Base-by-base conservation (phyloP, 2,113 vertebrate species). In the Alethe diademata region DNA sequence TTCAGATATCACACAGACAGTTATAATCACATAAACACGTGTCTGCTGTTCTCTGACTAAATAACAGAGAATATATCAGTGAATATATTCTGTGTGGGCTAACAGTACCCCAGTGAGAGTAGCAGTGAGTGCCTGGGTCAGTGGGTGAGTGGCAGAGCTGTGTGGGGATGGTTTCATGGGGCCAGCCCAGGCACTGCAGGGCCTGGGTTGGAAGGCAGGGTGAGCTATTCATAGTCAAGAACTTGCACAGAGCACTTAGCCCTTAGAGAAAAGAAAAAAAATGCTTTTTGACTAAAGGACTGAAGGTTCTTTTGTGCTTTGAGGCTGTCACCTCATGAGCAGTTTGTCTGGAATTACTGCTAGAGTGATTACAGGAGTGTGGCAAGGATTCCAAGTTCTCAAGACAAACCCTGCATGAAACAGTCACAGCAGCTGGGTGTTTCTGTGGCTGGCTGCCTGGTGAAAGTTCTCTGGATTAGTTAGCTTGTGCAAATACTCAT, bases 341-440 rank as follows among this genome's bases (percentile, higher is more conserved):
- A 35, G 14, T 43, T 72, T 57, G 28, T 69, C 45, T 57, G 36
- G 53, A 82, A 50, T 57, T 36, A 25, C 45, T 76, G 29, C 36
- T 58, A 3, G 51, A 38, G 53, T 28, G 43, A 33, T 60, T 64
- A 38, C 10, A 47, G 29, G 57, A 67, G 48, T 47, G 36, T 35
- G 71, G n/a, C 43, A 80, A 56, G 26, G 45, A 36, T 64, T 75
- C n/a, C n/a, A 64, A 9, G 22, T 65, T 71, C 43, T 11, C 38
- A 33, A 60, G 33, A 19, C 33, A 72, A 86, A 28, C 16, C 12
- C 11, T 0, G 0, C 83, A 65, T 0, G 0, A 67, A 36, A 13
- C 5, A 14, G 62, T 23, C 40, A 35, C 57, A 80, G 67, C 45
- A 53, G 36, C 19, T 36, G 80, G 14, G 28, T 48, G 54, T 85